Percentiles rank a stretch among this genome's conserved stretches.
Conservation (phyloP, 2,113 vertebrate species). For the Leiothrix lutea region DNA sequence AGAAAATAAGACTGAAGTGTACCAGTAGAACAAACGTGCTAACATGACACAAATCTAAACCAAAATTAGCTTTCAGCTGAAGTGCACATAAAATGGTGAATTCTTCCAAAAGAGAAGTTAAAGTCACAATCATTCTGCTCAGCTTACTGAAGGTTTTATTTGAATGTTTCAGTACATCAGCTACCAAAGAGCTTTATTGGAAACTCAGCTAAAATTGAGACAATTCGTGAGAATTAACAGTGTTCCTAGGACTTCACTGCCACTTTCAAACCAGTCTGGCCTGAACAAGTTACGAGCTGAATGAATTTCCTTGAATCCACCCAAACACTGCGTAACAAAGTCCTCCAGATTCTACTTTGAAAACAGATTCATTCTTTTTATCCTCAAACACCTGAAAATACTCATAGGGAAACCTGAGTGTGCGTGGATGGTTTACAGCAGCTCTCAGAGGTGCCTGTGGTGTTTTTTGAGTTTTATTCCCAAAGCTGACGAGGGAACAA, state of each 20-base stretch:
- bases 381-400: background rate
- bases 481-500: background rate
- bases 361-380: background rate
- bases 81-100: background rate
- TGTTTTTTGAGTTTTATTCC: background rate
- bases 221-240: background rate
- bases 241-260: background rate
- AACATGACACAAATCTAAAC: background rate
- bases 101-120: background rate
- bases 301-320: background rate
- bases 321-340: background rate
- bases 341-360: background rate
- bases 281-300: background rate
- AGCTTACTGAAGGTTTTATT: background rate
- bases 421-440: background rate
- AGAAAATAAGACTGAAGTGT: background rate
- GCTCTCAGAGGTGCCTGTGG: background rate
- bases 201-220: background rate
- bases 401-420: background rate
- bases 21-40: background rate
- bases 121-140: background rate
- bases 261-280: background rate
- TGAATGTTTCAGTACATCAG: background rate
- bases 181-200: background rate
- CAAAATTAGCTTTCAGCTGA: background rate